Evolutionary conservation across 2,888 invertebrate species (phyloP).

Genomic region (Lasioglossum figueresi): DNA sequence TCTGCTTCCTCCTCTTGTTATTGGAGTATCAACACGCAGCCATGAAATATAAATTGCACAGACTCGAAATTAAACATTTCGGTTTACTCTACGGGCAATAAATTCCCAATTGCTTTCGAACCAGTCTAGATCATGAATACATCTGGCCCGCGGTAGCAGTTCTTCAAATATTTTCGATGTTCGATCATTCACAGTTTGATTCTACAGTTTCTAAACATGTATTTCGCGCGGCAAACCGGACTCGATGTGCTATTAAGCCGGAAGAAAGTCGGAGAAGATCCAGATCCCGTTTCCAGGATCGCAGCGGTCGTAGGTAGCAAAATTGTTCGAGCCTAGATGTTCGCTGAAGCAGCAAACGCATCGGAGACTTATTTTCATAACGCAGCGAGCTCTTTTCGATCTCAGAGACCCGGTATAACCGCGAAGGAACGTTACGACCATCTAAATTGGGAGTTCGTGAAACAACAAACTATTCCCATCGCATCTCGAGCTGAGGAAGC

Average conservation of each 20-base stretch:
- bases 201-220: not conserved
- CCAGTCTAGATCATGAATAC: not conserved
- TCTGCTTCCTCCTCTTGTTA: not conserved
- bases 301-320: not conserved
- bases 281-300: constrained; percentile 27
- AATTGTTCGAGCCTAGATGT: constrained; percentile 32
- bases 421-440: constrained; percentile 56
- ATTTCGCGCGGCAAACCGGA: not conserved
- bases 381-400: constrained; percentile 24
- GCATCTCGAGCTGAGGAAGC: constrained; percentile 29
- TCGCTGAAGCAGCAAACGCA: constrained; percentile 48
- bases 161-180: constrained; percentile 3
- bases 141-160: not conserved
- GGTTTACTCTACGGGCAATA: not conserved
- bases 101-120: not conserved
- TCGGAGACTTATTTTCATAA: constrained; percentile 46
- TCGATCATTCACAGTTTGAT: not conserved
- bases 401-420: constrained; percentile 37
- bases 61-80: not conserved
- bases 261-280: constrained; percentile 22
- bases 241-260: not conserved
- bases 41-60: not conserved
- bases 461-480: constrained; percentile 61
- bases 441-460: constrained; percentile 61
- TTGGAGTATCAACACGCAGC: not conserved